Conservation (phyloP, 2,113 vertebrate species). For the Clupea harengus region DNA sequence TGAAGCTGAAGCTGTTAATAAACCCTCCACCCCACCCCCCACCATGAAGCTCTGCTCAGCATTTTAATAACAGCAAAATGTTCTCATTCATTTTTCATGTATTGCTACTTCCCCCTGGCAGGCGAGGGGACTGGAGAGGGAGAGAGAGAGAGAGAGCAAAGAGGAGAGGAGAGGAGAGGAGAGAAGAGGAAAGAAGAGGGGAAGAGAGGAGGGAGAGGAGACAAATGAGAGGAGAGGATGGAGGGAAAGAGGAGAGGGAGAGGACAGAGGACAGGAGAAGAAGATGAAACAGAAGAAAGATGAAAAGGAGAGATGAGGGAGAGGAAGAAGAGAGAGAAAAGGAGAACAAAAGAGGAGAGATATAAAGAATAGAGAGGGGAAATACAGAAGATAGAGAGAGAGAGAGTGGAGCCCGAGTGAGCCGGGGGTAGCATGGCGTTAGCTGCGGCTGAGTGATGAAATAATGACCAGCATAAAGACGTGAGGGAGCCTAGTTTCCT, state of each 20-base stretch:
- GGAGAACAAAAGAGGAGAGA: not conserved
- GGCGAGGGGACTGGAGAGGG: too few species aligned
- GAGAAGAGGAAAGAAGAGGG: too few species aligned
- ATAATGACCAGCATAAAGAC: constrained; percentile 66
- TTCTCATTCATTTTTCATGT: constrained; percentile 58
- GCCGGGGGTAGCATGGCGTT: constrained; percentile 59
- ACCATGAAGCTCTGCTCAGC: not conserved
- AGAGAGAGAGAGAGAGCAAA: too few species aligned
- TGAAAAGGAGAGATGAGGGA: too few species aligned
- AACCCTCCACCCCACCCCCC: not conserved
- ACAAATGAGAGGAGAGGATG: too few species aligned
- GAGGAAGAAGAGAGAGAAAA: too few species aligned
- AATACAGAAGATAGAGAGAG: not conserved
- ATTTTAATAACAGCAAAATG: constrained; percentile 50
- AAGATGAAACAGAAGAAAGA: too few species aligned
- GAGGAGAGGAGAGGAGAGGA: too few species aligned
- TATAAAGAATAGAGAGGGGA: not conserved
- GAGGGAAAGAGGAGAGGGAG: too few species aligned
- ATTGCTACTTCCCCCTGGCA: constrained; percentile 31
- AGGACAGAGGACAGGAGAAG: too few species aligned
- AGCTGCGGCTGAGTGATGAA: constrained; percentile 66
- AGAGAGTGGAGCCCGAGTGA: constrained; percentile 35
- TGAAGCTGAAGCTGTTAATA: too few species aligned
- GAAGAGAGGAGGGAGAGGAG: too few species aligned
- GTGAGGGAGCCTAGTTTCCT: constrained; percentile 45